Evolutionary conservation across 1,140 invertebrate genomes (phyloP), one percentile per base, ranked within the genome.

Genomic region (Drosophila eugracilis): DNA sequence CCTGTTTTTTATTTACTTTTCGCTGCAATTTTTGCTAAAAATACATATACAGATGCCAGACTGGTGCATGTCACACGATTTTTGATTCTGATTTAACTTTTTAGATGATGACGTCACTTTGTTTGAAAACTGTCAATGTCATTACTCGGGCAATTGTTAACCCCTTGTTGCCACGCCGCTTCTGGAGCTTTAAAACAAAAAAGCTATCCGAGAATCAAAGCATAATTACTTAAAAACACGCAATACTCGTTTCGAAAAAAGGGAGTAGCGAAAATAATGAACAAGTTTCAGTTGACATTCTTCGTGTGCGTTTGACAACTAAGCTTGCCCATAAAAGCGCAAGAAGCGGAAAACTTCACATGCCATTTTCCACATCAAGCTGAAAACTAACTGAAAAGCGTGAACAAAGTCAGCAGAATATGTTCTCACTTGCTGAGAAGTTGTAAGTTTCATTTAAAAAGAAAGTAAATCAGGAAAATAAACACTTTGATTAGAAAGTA

Each of bases 211-310:
- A 37, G 65, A 70, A 70, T 37, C 66, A 70, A 24, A 70, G 41
- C 66, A 70, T 70, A 70, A 70, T 70, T 70, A 70, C 63, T 70
- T 21, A 19, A 48, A 57, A 69, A 17, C 66, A 70, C 66, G 66
- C 66, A 69, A 55, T 14, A 22, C 10, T 53, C 14, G 30, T 28
- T 45, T 9, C 5, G 4, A 32, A 66, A 44, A 52, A 7, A 34
- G 62, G 37, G 65, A 53, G 45, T 42, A 42, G n/a, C 34, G 26
- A 32, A 52, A 42, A 52, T 63, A 66, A 67, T 67, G 34, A 39
- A 48, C 44, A 17, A 66, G 52, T 50, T 67, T 67, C 28, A 53
- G 34, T 66, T 53, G 45, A 67, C 60, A 67, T 67, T 67, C 45
- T 65, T 67, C 7, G 60, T 67, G 65, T 67, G 65, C 62, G 45